Evolutionary conservation across 2,888 invertebrate genomes (phyloP).

Genomic region (Mesorhabditis belari): DNA sequence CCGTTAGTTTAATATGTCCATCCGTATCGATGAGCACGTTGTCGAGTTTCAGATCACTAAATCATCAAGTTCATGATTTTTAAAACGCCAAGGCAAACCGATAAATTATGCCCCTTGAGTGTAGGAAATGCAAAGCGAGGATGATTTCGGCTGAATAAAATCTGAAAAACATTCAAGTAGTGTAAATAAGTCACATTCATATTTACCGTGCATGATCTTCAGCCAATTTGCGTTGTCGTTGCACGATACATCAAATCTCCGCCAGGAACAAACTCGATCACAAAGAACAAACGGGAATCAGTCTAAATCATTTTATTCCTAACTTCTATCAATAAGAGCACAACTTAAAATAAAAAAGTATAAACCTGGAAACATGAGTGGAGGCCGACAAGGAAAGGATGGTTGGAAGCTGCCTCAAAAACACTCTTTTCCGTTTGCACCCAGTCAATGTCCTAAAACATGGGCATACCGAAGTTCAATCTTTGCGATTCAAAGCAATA

Average conservation of each 20-base stretch:
- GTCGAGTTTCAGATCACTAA: conserved; percentile 60
- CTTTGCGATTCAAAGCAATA: background rate
- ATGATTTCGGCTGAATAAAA: conserved; percentile 99
- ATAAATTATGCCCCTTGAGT: conserved; percentile 79
- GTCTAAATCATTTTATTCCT: conserved; percentile 35
- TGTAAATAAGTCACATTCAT: too few species aligned
- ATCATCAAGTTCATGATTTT: conserved; percentile 1
- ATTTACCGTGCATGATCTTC: conserved; percentile 78
- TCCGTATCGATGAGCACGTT: conserved; percentile 95
- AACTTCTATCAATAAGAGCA: too few species aligned
- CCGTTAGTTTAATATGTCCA: conserved; percentile 96
- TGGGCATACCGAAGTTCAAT: too few species aligned
- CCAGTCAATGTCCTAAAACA: conserved; percentile 68
- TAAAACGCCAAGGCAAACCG: background rate
- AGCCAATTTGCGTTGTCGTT: conserved; percentile 84
- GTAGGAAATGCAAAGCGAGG: conserved; percentile 90
- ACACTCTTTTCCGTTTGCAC: conserved; percentile 99
- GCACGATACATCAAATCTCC: conserved; percentile 98
- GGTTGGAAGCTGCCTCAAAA: conserved; percentile 98
- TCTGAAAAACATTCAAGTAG: conserved; percentile 57
- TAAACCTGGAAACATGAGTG: conserved; percentile 89
- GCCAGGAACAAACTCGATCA: conserved; percentile 97
- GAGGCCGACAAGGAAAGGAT: conserved; percentile 95
- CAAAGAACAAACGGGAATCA: conserved; percentile 70
- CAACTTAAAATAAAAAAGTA: too few species aligned